Percentiles rank a stretch among this genome's conserved stretches.
Evolutionary conservation across 2,888 invertebrate genomes (phyloP).

Genomic region (Callosobruchus maculatus): DNA sequence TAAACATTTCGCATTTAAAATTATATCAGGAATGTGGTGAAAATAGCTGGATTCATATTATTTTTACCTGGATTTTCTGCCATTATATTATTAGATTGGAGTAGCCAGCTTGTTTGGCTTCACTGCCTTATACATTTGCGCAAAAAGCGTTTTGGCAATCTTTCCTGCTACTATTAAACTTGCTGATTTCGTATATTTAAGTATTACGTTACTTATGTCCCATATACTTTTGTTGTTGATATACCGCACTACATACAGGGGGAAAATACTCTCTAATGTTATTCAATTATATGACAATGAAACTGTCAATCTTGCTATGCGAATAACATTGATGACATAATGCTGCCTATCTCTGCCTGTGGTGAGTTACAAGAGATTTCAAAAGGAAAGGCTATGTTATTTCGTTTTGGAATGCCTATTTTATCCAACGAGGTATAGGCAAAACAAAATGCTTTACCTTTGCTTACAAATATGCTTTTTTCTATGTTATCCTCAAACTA

Average conservation of each 20-base stretch:
- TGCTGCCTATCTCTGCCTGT: no score
- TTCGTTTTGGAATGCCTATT: no score
- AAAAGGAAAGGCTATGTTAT: no score
- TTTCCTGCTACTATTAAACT: background rate
- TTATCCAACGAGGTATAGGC: no score
- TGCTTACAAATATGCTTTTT: no score
- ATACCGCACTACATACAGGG: background rate
- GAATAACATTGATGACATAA: no score
- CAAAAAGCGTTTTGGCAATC: background rate
- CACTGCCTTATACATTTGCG: background rate
- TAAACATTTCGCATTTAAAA: background rate
- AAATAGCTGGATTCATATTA: background rate
- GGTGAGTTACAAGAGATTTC: no score
- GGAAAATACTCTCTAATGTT: no score
- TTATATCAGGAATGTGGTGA: background rate
- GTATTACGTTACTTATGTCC: background rate
- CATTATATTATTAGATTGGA: background rate
- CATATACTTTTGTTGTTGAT: background rate
- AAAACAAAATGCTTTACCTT: no score
- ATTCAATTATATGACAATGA: no score
- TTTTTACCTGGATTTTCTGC: background rate
- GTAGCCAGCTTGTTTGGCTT: background rate
- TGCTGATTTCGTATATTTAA: background rate
- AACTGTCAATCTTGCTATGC: no score
- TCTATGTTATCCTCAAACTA: no score